phyloP scores from a whole-genome alignment of 2,888 invertebrate genomes.

The Cheilosia grossa region DNA sequence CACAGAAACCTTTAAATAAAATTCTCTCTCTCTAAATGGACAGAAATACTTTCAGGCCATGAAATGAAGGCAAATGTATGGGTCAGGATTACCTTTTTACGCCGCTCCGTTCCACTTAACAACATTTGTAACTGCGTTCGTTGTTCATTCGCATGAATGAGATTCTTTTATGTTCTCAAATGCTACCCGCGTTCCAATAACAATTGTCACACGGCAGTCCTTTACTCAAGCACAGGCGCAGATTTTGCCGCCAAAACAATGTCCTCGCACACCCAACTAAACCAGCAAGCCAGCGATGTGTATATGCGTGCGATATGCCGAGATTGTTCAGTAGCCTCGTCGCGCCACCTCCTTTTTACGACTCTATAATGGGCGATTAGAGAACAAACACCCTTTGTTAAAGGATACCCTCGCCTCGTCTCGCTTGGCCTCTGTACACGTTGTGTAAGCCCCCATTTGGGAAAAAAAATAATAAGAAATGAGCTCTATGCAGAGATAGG shows the following conservation, averaged over 20 bases:
- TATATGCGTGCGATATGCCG: constrained; percentile 36
- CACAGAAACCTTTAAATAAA: no score
- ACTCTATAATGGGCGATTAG: constrained; percentile 65
- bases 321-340: constrained; percentile 56
- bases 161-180: constrained; percentile 32
- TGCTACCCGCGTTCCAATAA: constrained; percentile 17
- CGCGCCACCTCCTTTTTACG: constrained; percentile 61
- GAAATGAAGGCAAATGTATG: background rate
- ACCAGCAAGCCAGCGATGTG: background rate
- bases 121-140: constrained; percentile 28
- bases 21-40: background rate
- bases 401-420: constrained; percentile 27
- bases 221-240: constrained; percentile 10
- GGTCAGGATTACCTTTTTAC: background rate
- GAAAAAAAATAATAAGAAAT: constrained; percentile 46
- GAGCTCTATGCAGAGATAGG: constrained; percentile 58
- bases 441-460: constrained; percentile 52
- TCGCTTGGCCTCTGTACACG: constrained; percentile 30
- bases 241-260: constrained; percentile 20
- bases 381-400: constrained; percentile 62
- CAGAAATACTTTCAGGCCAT: background rate
- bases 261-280: constrained; percentile 10
- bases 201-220: constrained; percentile 31
- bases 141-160: constrained; percentile 31
- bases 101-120: constrained; percentile 21